phyloP scores from a whole-genome alignment of 2,113 vertebrate genomes.

The Coregonus clupeaformis region DNA sequence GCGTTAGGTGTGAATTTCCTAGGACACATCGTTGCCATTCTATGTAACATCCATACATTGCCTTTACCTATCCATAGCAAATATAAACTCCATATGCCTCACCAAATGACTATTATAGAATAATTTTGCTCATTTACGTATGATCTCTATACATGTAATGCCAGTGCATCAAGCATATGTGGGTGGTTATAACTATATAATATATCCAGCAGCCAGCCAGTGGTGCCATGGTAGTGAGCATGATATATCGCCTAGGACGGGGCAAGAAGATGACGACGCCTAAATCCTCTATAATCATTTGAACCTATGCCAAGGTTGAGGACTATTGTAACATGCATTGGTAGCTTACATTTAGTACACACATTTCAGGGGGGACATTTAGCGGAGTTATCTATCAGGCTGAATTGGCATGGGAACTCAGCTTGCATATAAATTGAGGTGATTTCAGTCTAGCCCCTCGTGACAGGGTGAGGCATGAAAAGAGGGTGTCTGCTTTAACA shows the following conservation, averaged over 20 bases:
- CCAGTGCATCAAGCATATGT: too few relatives aligned
- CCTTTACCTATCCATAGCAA: too few relatives aligned
- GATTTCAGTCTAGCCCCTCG: constrained; percentile 1
- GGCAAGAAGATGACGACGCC: neutral
- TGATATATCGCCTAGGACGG: neutral
- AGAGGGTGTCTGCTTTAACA: constrained; percentile 6
- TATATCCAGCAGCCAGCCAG: too few relatives aligned
- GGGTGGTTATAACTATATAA: too few relatives aligned
- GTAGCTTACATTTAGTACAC: neutral
- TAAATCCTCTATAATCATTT: constrained; percentile 2
- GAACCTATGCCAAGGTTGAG: constrained; percentile 6
- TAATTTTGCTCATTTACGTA: too few relatives aligned
- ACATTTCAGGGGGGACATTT: neutral
- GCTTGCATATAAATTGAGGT: constrained; percentile 1
- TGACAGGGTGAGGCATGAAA: neutral
- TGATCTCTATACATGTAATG: too few relatives aligned
- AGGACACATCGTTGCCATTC: too few relatives aligned
- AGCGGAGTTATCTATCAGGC: too few relatives aligned
- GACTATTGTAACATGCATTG: neutral
- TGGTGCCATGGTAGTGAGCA: neutral
- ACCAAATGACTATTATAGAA: too few relatives aligned
- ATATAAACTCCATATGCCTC: too few relatives aligned
- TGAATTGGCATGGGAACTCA: neutral
- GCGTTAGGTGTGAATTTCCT: too few relatives aligned
- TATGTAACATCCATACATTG: too few relatives aligned